These are phyloP conservation scores for Amphiprion ocellaris DNA, from an alignment of 2,113 vertebrate genomes.

Conservation along the genomic window DNA sequence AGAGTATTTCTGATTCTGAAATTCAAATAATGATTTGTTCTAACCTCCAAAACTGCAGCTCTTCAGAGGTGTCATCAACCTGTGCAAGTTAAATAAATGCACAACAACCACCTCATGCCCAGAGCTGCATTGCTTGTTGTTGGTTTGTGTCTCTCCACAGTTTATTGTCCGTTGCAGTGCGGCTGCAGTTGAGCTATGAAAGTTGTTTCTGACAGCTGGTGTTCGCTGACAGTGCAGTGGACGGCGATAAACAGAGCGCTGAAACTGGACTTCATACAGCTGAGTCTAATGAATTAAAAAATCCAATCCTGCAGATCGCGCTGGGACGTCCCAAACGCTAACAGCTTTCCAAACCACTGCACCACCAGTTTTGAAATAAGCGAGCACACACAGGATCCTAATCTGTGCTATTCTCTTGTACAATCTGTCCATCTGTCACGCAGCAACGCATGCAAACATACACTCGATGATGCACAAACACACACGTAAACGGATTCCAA, in stretches of 20 bases:
- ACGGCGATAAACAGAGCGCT: not conserved
- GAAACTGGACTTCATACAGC: not conserved
- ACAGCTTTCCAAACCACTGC: slow-evolving; percentile 34
- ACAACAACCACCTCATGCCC: not conserved
- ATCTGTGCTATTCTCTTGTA: slow-evolving; percentile 66
- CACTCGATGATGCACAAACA: not conserved
- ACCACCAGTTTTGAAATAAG: slow-evolving; percentile 49
- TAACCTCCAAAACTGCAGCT: not conserved
- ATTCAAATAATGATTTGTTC: too few relatives aligned
- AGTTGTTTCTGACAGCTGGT: slow-evolving; percentile 13
- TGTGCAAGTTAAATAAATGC: not conserved
- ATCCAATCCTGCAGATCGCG: slow-evolving; percentile 19
- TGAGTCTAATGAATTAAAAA: slow-evolving; percentile 30
- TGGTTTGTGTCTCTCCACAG: not conserved
- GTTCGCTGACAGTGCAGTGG: not conserved
- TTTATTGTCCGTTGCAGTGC: not conserved
- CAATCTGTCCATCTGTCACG: slow-evolving; percentile 70
- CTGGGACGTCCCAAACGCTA: slow-evolving; percentile 17
- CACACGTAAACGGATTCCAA: not conserved
- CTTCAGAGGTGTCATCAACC: not conserved
- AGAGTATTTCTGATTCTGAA: too few relatives aligned
- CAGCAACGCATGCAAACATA: slow-evolving; percentile 25
- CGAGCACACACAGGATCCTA: slow-evolving; percentile 47
- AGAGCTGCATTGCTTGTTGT: not conserved
- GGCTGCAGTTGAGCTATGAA: not conserved